Evolutionary conservation across 2,797 vertebrate genomes (phyloP).

Genomic region (Myripristis murdjan): DNA sequence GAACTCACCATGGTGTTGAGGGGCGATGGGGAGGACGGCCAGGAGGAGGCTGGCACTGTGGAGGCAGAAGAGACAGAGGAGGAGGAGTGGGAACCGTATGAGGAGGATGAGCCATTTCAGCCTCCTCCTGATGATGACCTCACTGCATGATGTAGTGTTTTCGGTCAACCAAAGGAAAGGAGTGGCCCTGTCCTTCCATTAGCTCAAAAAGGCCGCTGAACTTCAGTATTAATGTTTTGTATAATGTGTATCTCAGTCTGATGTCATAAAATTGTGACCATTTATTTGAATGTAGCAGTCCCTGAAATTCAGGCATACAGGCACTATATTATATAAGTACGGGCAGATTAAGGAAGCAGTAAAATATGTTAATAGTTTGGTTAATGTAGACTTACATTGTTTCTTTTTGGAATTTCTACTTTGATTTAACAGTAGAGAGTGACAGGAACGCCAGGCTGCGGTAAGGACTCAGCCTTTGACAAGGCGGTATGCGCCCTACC

Average conservation of each 20-base stretch:
- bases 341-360: not conserved
- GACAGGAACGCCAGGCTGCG: too few relatives aligned
- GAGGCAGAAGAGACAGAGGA: conserved; percentile 40
- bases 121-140: conserved; percentile 34
- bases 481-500: too few relatives aligned
- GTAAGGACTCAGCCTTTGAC: too few relatives aligned
- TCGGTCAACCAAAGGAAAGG: not conserved
- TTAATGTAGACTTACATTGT: not conserved
- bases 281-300: not conserved
- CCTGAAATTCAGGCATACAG: not conserved
- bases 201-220: not conserved
- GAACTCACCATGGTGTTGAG: conserved; percentile 75
- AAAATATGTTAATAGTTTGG: conserved; percentile 10
- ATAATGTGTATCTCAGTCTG: not conserved
- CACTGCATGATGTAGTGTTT: conserved; percentile 54
- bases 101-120: conserved; percentile 20
- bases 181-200: not conserved
- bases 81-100: conserved; percentile 52
- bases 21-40: conserved; percentile 19
- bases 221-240: conserved; percentile 19
- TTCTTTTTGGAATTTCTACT: too few relatives aligned
- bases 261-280: not conserved
- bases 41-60: conserved; percentile 7
- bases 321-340: conserved; percentile 2
- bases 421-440: too few relatives aligned